These are phyloP conservation scores for Oscarella lobularis DNA, from an alignment of 37 sponge, comb jelly and placozoan species.

Conservation along the genomic window DNA sequence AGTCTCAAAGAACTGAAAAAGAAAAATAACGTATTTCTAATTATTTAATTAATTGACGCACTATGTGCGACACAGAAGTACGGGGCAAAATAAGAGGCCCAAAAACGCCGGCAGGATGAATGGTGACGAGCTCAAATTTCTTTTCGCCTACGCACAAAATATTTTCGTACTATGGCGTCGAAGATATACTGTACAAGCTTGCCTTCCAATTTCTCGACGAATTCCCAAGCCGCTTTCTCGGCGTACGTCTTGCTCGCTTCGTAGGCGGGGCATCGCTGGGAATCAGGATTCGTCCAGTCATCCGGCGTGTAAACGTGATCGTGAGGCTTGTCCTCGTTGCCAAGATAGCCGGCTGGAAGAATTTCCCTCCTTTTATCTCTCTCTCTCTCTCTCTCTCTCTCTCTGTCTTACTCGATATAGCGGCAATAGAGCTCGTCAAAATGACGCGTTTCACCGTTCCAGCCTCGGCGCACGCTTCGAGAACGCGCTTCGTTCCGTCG, in stretches of 20 bases:
- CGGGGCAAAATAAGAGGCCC: constrained; percentile 55
- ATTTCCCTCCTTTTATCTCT: too few relatives aligned
- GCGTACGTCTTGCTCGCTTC: constrained; percentile 69
- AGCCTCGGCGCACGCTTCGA: constrained; percentile 65
- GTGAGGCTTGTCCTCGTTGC: too few relatives aligned
- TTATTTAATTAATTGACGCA: constrained; percentile 24
- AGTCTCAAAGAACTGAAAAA: too few relatives aligned
- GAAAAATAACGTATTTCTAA: too few relatives aligned
- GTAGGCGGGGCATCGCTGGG: constrained; percentile 29
- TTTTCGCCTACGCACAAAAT: too few relatives aligned
- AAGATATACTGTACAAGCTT: too few relatives aligned
- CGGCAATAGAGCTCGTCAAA: constrained; percentile 79
- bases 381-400: too few relatives aligned
- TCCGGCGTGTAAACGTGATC: constrained; percentile 62
- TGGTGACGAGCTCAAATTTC: too few relatives aligned
- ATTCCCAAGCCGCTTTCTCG: constrained; percentile 79
- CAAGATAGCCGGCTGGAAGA: too few relatives aligned
- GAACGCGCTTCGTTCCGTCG: constrained; percentile 69
- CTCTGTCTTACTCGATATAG: constrained; percentile 44
- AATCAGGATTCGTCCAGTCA: constrained; percentile 52
- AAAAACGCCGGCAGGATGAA: too few relatives aligned
- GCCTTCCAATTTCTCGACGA: too few relatives aligned
- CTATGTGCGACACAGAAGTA: constrained; percentile 47
- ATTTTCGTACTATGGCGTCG: too few relatives aligned
- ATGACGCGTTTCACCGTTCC: constrained; percentile 75